A percentile compares a stretch with the other conserved stretches of the same genome.
Conservation (phyloP, 2,797 vertebrate species). For the Pseudopleuronectes americanus region DNA sequence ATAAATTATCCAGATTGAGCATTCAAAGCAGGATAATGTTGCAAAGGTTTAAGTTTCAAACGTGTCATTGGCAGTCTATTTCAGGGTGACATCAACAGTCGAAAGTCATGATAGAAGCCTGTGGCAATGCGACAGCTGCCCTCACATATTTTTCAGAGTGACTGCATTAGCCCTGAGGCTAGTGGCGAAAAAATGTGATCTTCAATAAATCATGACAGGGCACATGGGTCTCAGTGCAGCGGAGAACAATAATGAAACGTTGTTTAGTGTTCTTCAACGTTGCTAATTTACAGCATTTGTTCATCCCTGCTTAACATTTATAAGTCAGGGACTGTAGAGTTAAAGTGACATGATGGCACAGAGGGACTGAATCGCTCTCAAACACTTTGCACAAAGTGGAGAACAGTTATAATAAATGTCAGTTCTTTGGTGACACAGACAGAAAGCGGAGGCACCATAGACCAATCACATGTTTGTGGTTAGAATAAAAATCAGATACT, state of each 20-base stretch:
- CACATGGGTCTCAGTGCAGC: conserved; percentile 48
- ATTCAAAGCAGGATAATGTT: conserved; percentile 18
- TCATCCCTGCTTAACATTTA: conserved; percentile 11
- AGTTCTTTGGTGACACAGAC: neutral
- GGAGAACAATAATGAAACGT: conserved; percentile 55
- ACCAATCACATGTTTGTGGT: neutral
- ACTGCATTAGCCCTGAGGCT: conserved; percentile 70
- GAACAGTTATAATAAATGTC: conserved; percentile 1
- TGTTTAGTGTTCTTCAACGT: conserved; percentile 38
- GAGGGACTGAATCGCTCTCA: conserved; percentile 7
- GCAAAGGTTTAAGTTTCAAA: conserved; percentile 23
- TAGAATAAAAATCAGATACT: neutral
- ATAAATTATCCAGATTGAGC: conserved; percentile 22
- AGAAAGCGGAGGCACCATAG: neutral
- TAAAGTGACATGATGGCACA: conserved; percentile 23
- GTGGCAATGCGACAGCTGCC: conserved; percentile 62
- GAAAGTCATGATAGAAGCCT: conserved; percentile 46
- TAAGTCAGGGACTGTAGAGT: conserved; percentile 29
- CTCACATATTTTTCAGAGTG: conserved; percentile 67
- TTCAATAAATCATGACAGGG: conserved; percentile 69
- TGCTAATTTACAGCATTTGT: conserved; percentile 37
- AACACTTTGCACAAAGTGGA: neutral
- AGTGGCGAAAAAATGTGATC: conserved; percentile 56
- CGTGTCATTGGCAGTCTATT: conserved; percentile 38
- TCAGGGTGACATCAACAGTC: conserved; percentile 44